Conservation (phyloP, 2,797 vertebrate genomes). For the Lepus oiostolus region DNA sequence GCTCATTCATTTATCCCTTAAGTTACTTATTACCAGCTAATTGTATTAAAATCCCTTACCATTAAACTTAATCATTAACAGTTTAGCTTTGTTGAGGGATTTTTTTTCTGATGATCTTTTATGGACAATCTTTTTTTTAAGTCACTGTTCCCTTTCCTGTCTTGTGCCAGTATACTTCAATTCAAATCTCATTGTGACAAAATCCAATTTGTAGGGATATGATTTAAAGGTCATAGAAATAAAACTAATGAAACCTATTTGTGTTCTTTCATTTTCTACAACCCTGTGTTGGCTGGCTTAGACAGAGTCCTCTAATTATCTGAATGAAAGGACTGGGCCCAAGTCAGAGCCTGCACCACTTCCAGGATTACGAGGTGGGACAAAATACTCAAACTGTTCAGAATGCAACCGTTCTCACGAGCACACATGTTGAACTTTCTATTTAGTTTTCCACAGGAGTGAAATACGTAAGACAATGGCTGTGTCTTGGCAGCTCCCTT, state of each 20-base stretch:
- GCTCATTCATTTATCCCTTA: slow-evolving; percentile 47
- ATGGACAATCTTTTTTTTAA: slow-evolving; percentile 83
- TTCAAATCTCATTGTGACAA: slow-evolving; percentile 20
- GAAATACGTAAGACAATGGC: not conserved
- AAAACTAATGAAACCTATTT: slow-evolving; percentile 68
- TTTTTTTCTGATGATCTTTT: too few relatives aligned
- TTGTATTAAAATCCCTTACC: slow-evolving; percentile 74
- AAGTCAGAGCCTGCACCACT: not conserved
- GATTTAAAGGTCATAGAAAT: slow-evolving; percentile 79
- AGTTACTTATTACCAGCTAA: slow-evolving; percentile 72
- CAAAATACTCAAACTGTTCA: not conserved
- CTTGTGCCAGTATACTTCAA: not conserved
- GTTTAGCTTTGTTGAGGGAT: slow-evolving; percentile 79
- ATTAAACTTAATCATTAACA: slow-evolving; percentile 74
- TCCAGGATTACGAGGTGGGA: not conserved
- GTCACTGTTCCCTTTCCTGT: slow-evolving; percentile 60
- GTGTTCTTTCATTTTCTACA: not conserved
- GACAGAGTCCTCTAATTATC: not conserved
- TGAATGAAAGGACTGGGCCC: not conserved
- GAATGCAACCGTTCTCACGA: not conserved
- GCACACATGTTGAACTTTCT: not conserved
- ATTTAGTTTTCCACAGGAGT: not conserved
- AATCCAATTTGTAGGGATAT: slow-evolving; percentile 51
- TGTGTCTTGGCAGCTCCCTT: not conserved
- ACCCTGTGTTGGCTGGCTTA: not conserved